Evolutionary conservation across 2,113 vertebrate species (phyloP), one percentile per base, ranked within the genome.

Genomic region (Saimiri boliviensis): DNA sequence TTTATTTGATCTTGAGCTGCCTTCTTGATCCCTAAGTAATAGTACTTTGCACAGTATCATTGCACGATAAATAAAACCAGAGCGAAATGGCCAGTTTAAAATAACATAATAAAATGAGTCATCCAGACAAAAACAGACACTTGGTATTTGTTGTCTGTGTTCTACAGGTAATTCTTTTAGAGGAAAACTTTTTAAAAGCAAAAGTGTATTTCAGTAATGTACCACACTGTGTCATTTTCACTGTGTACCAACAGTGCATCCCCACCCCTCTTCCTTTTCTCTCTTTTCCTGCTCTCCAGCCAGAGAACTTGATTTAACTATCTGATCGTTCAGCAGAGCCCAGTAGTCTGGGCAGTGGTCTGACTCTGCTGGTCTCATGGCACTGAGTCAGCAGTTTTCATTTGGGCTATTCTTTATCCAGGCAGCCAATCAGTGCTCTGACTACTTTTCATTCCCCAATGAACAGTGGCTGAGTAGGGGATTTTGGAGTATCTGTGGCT

Each of bases 171-270:
- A 35, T 56, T 93, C 20, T 70, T 6, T 45, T 70, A 80, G 30
- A 66, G 45, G 40, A 82, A 19, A 89, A 60, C 40, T 71, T 52
- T 40, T 52, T 12, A 37, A 42, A 86, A 82, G 30, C 52, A 12
- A 40, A 40, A 42, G 3, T 35, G 40, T 37, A 14, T 76, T 35
- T 76, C 9, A 9, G 40, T 37, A 13, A 63, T 54, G 45, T 23
- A 25, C 21, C 30, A 7, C 3, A 42, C 19, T 3, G 4, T 4
- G 21, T n/a, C 49, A 3, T 66, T 79, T 27, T 17, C n/a, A 2
- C 30, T 23, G 45, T 68, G 49, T 9, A 1, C 11, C 27, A 0
- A 2, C 30, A 27, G 49, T n/a, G 4, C 3, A 0, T 2, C 1
- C 27, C 45, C 49, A 19, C 4, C 6, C 3, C 60, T 83, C 9